Evolutionary conservation across 2,888 invertebrate species (phyloP).

Genomic region (Abrostola triplasia): DNA sequence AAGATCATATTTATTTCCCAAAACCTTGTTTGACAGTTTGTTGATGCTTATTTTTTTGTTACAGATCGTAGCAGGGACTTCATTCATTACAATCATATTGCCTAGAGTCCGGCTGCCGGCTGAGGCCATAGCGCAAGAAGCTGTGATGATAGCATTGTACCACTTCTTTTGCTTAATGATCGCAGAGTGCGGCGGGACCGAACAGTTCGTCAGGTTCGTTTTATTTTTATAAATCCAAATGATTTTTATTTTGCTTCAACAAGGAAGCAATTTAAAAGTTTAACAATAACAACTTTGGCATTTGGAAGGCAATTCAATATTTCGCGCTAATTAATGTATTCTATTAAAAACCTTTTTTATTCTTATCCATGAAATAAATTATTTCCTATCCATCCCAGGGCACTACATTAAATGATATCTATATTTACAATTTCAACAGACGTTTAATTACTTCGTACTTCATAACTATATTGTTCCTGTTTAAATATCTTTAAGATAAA

Average conservation of each 20-base stretch:
- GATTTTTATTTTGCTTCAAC: slow-evolving; percentile 35
- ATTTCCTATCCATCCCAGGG: no score
- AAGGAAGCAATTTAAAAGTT: slow-evolving; percentile 44
- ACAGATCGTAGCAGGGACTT: slow-evolving; percentile 89
- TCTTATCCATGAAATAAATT: no score
- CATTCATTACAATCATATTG: slow-evolving; percentile 88
- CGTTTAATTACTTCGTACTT: no score
- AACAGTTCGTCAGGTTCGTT: slow-evolving; percentile 85
- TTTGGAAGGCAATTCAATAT: slow-evolving; percentile 26
- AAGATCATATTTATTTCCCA: no score
- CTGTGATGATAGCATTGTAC: slow-evolving; percentile 91
- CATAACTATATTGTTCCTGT: no score
- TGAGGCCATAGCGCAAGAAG: slow-evolving; percentile 91
- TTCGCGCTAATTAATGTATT: background rate
- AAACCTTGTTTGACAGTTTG: background rate
- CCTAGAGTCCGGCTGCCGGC: slow-evolving; percentile 90
- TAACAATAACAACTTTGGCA: slow-evolving; percentile 44
- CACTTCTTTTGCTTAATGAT: slow-evolving; percentile 91
- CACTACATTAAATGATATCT: no score
- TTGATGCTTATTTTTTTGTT: slow-evolving; percentile 49
- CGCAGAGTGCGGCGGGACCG: slow-evolving; percentile 90
- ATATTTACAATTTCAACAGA: no score
- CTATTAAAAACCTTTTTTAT: background rate
- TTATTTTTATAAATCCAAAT: slow-evolving; percentile 13
- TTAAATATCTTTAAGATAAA: no score